Evolutionary conservation across 23 tunicate species (phyloP), one percentile per base, ranked within the genome.

Genomic region (Ascidia mentula): DNA sequence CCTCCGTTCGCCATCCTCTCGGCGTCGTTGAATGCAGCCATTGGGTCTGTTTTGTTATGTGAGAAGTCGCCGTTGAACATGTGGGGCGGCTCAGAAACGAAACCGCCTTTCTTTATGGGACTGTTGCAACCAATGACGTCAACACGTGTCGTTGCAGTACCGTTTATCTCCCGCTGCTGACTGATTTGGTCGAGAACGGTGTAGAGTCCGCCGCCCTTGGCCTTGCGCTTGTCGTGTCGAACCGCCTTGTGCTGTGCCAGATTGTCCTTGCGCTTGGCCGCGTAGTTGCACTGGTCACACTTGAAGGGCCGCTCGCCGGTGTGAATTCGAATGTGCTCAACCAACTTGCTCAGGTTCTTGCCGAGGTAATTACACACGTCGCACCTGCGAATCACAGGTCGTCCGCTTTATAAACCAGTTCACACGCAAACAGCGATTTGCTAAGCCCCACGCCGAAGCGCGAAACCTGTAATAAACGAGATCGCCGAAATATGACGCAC

Each of bases 301-400:
- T 93, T 91, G 83, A 93, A 93, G 33, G 98, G 98, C 18, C 98
- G 85, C 76, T 93, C 98, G 18, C 98, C 98, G 18, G 98, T 93
- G 76, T 93, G 98, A n/a, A 86, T 93, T 12, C 98, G 87, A 60
- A 93, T 93, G 80, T 93, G 98, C 70, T 93, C 98, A 4, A 93
- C 88, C 87, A 93, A 33, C 74, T 93, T 93, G 93, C 98, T 93
- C 30, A 93, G 60, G 76, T 93, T 93, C 76, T 88, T 93, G 34
- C 98, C 98, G 36, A 90, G 86, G 72, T 93, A 93, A 69, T 59
- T 88, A 78, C 98, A 93, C 69, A 80, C 82, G 74, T 80, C 86
- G 84, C 98, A 93, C 61, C 98, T 93, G 77, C 45, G 40, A 82
- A 46, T 37, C 65, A 53, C 28, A 53, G 65, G 24, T 3, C 65